Percentiles rank a stretch among this genome's conserved stretches.
These are phyloP conservation scores for Lerista edwardsae DNA, from an alignment of 2,797 vertebrate species.

Conservation along the genomic window DNA sequence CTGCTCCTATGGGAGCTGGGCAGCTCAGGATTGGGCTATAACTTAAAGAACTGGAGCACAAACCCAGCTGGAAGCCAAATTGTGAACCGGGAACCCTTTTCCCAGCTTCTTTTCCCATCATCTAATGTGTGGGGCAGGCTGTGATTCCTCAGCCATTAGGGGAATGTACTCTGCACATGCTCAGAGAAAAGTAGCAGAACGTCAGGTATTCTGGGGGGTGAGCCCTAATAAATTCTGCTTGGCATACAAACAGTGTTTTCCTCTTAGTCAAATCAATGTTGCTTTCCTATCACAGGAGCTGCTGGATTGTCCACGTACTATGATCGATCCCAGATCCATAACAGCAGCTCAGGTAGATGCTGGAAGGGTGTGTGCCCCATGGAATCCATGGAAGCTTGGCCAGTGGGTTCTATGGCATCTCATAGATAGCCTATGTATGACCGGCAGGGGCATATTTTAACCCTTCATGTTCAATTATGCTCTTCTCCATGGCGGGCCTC, in stretches of 20 bases:
- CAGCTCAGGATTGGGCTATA: no score
- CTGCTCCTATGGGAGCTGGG: no score
- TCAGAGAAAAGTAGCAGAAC: background rate
- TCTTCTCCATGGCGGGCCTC: no score
- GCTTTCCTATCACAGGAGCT: background rate
- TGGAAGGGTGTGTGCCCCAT: no score
- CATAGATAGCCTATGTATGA: background rate
- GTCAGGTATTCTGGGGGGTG: no score
- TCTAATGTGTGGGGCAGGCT: background rate
- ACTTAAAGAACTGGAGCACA: background rate
- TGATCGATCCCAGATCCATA: no score
- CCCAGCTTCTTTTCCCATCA: background rate
- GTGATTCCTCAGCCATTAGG: background rate
- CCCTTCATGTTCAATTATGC: background rate
- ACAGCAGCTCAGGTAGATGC: background rate
- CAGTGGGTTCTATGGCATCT: background rate
- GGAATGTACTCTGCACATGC: background rate
- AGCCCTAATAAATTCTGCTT: no score
- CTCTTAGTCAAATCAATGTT: background rate
- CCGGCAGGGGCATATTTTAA: background rate
- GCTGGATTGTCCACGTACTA: background rate
- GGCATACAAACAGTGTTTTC: no score
- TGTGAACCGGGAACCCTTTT: background rate
- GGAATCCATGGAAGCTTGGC: no score
- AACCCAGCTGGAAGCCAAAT: background rate